A percentile compares a stretch with the other conserved stretches of the same genome.
Evolutionary conservation across 2,888 invertebrate species (phyloP).

Genomic region (Lingula anatina): DNA sequence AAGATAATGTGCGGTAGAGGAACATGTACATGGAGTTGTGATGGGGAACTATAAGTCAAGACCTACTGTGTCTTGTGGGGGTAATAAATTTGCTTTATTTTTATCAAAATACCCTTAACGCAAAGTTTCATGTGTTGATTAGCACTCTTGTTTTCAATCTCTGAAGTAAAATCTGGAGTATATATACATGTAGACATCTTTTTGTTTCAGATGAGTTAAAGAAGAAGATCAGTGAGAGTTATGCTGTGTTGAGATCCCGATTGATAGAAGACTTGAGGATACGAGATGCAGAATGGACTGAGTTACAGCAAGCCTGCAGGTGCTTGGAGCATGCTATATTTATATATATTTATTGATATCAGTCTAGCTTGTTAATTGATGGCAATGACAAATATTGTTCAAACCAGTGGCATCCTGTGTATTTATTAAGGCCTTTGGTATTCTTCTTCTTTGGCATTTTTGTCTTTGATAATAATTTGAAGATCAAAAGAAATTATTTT

Average conservation of each 20-base stretch:
- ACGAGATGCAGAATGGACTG: conserved; percentile 41
- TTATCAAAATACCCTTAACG: background rate
- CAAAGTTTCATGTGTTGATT: background rate
- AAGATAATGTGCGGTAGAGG: no score
- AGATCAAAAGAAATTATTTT: no score
- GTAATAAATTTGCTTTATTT: conserved; percentile 12
- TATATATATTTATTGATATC: no score
- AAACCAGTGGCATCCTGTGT: no score
- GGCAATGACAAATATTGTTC: no score
- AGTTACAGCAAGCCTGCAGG: conserved; percentile 48
- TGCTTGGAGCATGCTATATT: conserved; percentile 24
- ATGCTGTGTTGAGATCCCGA: conserved; percentile 51
- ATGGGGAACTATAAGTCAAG: conserved; percentile 51
- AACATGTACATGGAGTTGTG: no score
- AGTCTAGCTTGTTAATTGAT: no score
- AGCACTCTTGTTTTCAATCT: background rate
- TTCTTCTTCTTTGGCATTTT: no score
- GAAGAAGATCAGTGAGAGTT: conserved; percentile 55
- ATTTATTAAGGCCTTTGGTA: no score
- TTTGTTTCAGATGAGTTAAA: conserved; percentile 51
- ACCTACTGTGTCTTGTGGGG: conserved; percentile 44
- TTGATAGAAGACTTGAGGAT: conserved; percentile 51
- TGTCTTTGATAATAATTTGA: no score
- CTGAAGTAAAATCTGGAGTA: no score
- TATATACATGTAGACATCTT: no score